Evolutionary conservation across 2,888 invertebrate species (phyloP).

Genomic region (Odontomyia ornata): DNA sequence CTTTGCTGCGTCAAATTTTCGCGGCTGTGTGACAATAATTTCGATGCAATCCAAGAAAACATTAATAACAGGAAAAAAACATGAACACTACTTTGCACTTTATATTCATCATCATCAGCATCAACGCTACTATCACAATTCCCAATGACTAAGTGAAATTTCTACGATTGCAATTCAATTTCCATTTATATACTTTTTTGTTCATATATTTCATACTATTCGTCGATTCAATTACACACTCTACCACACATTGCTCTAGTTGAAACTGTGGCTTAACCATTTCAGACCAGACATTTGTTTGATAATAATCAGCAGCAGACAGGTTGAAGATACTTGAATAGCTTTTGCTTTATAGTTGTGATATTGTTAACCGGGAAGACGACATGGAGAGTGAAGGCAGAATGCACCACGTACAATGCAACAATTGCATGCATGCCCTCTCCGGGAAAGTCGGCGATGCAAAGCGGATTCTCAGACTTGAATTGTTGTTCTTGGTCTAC

Average conservation of each 20-base stretch:
- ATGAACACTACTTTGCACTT: too few species aligned
- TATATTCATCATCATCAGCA: neutral
- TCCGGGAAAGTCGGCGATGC: conserved; percentile 1
- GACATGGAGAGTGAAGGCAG: neutral
- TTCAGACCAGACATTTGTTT: conserved; percentile 2
- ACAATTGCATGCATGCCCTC: conserved; percentile 8
- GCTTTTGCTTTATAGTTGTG: neutral
- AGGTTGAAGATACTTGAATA: conserved; percentile 19
- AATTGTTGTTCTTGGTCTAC: neutral
- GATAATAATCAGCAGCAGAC: conserved; percentile 9
- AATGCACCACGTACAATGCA: conserved; percentile 16
- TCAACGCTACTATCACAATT: neutral
- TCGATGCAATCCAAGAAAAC: neutral
- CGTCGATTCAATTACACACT: conserved; percentile 7
- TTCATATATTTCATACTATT: neutral
- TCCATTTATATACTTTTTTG: neutral
- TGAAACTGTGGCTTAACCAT: neutral
- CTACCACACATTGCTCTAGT: too few species aligned
- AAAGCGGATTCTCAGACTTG: neutral
- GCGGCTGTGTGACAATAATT: too few species aligned
- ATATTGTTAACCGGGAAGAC: conserved; percentile 9
- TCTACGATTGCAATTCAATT: neutral
- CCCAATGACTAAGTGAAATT: neutral
- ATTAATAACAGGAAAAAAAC: neutral
- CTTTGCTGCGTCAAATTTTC: too few species aligned